Base-by-base conservation (phyloP, 2,888 invertebrate genomes). In the Cyrtodaria siliqua region DNA sequence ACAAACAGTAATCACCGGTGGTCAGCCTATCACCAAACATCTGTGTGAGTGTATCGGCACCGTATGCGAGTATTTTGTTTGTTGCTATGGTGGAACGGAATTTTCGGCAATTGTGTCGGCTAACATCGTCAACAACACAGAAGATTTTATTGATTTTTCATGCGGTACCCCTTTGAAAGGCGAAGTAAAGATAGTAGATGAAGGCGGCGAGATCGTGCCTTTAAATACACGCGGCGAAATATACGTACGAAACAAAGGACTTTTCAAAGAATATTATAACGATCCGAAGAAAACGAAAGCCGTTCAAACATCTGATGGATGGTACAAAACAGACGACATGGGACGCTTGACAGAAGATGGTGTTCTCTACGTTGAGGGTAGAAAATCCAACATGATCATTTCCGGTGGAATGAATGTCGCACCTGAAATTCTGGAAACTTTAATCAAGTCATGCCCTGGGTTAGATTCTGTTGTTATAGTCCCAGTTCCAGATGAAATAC, bases 371-470 rank as follows among this genome's bases (percentile, higher is more conserved):
- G n/a, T n/a, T n/a, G n/a, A n/a, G n/a, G n/a, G n/a, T n/a, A n/a
- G n/a, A n/a, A n/a, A n/a, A n/a, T n/a, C n/a, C n/a, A n/a, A n/a
- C n/a, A n/a, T n/a, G n/a, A n/a, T n/a, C n/a, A n/a, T n/a, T n/a
- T n/a, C n/a, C n/a, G n/a, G n/a, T n/a, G n/a, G n/a, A n/a, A n/a
- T n/a, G n/a, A n/a, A n/a, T n/a, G n/a, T n/a, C n/a, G n/a, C n/a
- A n/a, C 70, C 75, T 1, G 63, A 62, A 44, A 53, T 71, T 59
- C 16, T 64, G 18, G 71, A 71, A 40, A 18, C 50, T 12, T 50
- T 47, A 0, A 50, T 71, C 16, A 40, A 47, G 26, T 20, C 18
- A 14, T 59, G 52, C 27, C 63, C 57, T 1, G 63, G 59, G 8
- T 20, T 70, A 3, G 69, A 27, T 1, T 18, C 23, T 26, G 63